Conservation (phyloP, 1,140 invertebrate species). For the Trypoxylus dichotomus region DNA sequence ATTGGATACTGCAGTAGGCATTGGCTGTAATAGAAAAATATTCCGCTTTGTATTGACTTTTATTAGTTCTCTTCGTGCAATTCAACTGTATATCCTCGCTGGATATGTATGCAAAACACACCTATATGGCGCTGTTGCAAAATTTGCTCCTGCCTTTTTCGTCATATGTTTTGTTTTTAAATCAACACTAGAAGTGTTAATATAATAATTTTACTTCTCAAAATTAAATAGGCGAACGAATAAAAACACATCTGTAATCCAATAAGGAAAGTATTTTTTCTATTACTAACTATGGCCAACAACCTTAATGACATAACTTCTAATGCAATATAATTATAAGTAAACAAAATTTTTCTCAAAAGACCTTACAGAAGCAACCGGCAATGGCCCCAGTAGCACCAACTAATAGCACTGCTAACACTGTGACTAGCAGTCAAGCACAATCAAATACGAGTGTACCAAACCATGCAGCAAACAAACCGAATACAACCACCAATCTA, state of each 20-base stretch:
- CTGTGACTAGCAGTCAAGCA: constrained; percentile 32
- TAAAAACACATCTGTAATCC: neutral
- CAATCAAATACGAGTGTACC: constrained; percentile 28
- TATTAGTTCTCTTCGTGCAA: no score
- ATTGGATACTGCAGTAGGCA: neutral
- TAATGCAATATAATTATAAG: neutral
- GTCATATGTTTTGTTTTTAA: no score
- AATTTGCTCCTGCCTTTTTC: no score
- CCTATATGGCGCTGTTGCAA: no score
- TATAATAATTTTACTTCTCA: no score
- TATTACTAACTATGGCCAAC: neutral
- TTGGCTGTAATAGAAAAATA: neutral
- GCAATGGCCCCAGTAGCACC: constrained; percentile 31
- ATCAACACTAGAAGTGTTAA: no score
- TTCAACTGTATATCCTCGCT: no score
- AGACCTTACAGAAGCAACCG: constrained; percentile 32
- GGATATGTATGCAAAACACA: no score
- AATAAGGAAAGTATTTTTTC: neutral
- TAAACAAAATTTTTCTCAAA: constrained; percentile 22
- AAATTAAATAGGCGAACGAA: neutral
- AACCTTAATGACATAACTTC: neutral
- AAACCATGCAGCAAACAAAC: constrained; percentile 31
- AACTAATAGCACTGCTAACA: constrained; percentile 33
- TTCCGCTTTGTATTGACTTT: neutral
- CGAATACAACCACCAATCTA: constrained; percentile 15